These are phyloP conservation scores for Microcebus murinus DNA, from an alignment of 2,113 vertebrate species.

Conservation along the genomic window DNA sequence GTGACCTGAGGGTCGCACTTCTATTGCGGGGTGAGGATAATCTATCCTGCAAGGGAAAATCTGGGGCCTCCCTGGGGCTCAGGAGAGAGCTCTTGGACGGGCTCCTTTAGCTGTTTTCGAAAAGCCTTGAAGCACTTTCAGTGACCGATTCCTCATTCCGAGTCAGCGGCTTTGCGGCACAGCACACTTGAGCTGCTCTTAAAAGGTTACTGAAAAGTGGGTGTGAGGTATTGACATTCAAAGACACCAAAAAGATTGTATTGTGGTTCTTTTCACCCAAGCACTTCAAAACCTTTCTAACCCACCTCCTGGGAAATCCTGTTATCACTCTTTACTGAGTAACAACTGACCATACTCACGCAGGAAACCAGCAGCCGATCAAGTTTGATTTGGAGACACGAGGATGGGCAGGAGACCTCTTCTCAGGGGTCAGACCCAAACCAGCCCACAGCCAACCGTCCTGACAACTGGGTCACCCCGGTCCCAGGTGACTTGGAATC, in stretches of 20 bases:
- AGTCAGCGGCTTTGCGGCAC: background rate
- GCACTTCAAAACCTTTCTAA: conserved; percentile 30
- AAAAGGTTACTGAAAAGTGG: conserved; percentile 47
- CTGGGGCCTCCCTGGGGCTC: background rate
- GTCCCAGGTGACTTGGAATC: background rate
- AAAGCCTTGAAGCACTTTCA: background rate
- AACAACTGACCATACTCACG: background rate
- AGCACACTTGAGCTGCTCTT: background rate
- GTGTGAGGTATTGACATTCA: conserved; percentile 23
- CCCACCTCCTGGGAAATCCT: background rate
- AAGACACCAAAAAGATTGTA: background rate
- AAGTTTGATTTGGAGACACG: background rate
- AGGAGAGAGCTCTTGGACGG: background rate
- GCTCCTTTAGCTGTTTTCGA: background rate
- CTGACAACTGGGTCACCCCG: background rate
- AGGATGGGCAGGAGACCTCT: background rate
- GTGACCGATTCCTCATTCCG: background rate
- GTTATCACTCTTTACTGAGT: background rate
- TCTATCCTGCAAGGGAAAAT: background rate
- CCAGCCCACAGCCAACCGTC: background rate
- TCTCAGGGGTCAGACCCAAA: background rate
- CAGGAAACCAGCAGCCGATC: background rate
- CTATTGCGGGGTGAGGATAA: background rate
- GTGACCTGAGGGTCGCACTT: background rate
- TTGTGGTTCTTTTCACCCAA: conserved; percentile 4